A percentile compares a stretch with the other conserved stretches of the same genome.
Conservation (phyloP, 2,888 invertebrate genomes). For the Homarus gammarus region DNA sequence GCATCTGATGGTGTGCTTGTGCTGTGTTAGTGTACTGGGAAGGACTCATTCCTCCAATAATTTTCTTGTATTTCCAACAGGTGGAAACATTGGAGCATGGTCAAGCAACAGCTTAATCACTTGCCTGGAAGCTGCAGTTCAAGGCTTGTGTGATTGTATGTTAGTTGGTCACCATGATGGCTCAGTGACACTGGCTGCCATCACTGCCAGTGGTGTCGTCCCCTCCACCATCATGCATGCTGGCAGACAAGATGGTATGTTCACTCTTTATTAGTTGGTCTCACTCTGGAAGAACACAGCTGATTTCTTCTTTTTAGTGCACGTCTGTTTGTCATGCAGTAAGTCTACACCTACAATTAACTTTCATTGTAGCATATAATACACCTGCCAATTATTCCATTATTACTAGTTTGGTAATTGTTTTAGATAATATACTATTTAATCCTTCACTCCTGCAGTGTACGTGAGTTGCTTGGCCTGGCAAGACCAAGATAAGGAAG, state of each 20-base stretch:
- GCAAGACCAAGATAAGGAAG: slow-evolving; percentile 82
- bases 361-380: too few species aligned
- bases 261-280: not conserved
- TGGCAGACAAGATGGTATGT: slow-evolving; percentile 72
- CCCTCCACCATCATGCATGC: slow-evolving; percentile 67
- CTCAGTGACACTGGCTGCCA: slow-evolving; percentile 64
- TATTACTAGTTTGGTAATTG: too few species aligned
- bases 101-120: slow-evolving; percentile 51
- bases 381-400: too few species aligned
- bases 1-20: too few species aligned
- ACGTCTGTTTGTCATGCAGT: too few species aligned
- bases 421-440: too few species aligned
- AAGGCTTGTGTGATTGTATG: slow-evolving; percentile 62
- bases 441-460: slow-evolving; percentile 80
- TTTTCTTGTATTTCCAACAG: slow-evolving; percentile 3
- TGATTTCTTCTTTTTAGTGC: too few species aligned
- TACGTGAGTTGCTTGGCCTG: slow-evolving; percentile 82
- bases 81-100: slow-evolving; percentile 46
- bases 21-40: too few species aligned
- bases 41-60: too few species aligned
- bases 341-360: too few species aligned
- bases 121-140: slow-evolving; percentile 44
- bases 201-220: slow-evolving; percentile 46
- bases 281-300: too few species aligned
- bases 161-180: slow-evolving; percentile 70